These are phyloP conservation scores for Arothron firmamentum DNA, from an alignment of 2,113 vertebrate species.

Conservation along the genomic window DNA sequence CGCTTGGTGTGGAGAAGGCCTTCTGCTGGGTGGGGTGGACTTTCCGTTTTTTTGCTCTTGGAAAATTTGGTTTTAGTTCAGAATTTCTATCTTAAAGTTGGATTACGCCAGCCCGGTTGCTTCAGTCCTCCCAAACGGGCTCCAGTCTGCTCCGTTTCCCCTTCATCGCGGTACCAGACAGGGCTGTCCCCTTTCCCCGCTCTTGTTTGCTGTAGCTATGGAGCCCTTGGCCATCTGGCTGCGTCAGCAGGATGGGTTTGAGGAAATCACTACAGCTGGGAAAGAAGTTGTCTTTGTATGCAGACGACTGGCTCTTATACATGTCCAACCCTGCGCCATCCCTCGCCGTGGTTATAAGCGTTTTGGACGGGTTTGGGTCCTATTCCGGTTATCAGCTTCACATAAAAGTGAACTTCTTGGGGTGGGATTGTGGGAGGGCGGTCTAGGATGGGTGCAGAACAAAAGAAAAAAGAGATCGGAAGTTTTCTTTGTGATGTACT, in stretches of 20 bases:
- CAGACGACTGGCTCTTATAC: background rate
- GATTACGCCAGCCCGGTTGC: background rate
- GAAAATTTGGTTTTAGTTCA: background rate
- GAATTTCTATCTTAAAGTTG: background rate
- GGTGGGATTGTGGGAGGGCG: no score
- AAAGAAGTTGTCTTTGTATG: conserved; percentile 1
- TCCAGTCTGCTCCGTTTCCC: background rate
- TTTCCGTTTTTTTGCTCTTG: background rate
- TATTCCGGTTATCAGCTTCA: background rate
- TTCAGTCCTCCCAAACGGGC: background rate
- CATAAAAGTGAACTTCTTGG: background rate
- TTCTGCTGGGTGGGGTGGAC: conserved; percentile 8
- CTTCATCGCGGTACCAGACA: background rate
- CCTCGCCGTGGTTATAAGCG: background rate
- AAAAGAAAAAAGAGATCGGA: no score
- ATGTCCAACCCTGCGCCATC: background rate
- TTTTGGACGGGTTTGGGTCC: background rate
- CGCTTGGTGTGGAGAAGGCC: background rate
- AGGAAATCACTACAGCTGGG: background rate
- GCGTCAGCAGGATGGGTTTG: background rate
- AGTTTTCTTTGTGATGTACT: no score
- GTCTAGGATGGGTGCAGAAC: no score
- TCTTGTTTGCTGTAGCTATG: conserved; percentile 6
- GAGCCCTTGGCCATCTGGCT: conserved; percentile 4
- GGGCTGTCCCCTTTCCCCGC: conserved; percentile 6